Evolutionary conservation across 2,113 vertebrate genomes (phyloP).

Genomic region (Craseonycteris thonglongyai): DNA sequence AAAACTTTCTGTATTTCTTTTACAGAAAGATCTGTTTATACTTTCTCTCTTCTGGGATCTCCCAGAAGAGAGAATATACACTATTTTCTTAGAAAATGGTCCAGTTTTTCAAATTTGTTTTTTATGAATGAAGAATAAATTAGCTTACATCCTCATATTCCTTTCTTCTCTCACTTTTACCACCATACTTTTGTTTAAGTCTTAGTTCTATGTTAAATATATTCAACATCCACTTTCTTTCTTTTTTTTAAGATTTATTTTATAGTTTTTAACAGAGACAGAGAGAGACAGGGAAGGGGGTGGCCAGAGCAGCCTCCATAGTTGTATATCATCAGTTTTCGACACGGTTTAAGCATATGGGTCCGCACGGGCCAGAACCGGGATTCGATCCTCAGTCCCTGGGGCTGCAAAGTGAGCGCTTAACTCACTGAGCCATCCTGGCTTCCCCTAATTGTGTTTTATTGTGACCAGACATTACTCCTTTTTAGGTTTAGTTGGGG

Average conservation of each 20-base stretch:
- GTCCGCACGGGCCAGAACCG: too few species aligned
- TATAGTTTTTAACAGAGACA: too few species aligned
- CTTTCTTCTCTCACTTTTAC: neutral
- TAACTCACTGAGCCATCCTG: too few species aligned
- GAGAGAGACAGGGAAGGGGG: too few species aligned
- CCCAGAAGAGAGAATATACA: too few species aligned
- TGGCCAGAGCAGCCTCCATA: too few species aligned
- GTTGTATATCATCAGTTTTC: too few species aligned
- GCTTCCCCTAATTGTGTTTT: neutral
- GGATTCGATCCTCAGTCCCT: too few species aligned
- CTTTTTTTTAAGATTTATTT: too few species aligned
- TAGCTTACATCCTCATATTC: neutral
- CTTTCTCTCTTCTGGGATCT: too few species aligned
- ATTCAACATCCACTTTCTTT: neutral
- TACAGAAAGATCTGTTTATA: neutral
- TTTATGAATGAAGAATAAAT: neutral
- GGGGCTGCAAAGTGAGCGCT: too few species aligned
- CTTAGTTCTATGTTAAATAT: neutral
- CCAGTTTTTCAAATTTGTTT: neutral
- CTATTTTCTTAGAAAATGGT: neutral
- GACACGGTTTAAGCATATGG: too few species aligned
- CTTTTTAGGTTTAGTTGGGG: neutral
- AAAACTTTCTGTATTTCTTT: neutral
- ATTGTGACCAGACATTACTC: neutral
- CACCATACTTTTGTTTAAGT: neutral